Conservation (phyloP, 2,113 vertebrate species). For the Malurus alboscapulatus region DNA sequence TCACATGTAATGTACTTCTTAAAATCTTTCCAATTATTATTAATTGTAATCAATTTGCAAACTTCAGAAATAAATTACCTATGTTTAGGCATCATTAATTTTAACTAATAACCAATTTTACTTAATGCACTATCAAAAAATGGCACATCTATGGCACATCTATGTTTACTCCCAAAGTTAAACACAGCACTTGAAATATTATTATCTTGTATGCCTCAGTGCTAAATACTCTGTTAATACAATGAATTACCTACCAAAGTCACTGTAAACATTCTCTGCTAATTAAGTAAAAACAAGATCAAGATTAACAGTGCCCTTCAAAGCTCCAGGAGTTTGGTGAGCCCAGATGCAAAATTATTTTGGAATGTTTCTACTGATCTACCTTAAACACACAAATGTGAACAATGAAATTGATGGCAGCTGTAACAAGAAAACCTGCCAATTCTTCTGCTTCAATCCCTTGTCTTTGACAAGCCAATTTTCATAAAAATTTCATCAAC, state of each 20-base stretch:
- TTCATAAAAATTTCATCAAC: neutral
- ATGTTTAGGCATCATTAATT: neutral
- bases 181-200: neutral
- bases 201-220: neutral
- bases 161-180: neutral
- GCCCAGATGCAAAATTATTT: neutral
- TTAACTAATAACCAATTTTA: slow-evolving; percentile 33
- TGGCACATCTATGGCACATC: neutral
- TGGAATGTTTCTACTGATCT: neutral
- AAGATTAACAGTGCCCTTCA: neutral
- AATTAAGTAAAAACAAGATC: slow-evolving; percentile 6
- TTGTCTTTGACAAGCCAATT: neutral
- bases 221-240: neutral
- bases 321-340: neutral
- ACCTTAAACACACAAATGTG: neutral
- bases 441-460: neutral
- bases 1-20: neutral
- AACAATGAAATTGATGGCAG: neutral
- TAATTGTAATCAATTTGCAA: slow-evolving; percentile 28
- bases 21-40: slow-evolving; percentile 8
- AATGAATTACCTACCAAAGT: neutral
- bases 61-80: slow-evolving; percentile 20
- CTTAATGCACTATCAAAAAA: neutral
- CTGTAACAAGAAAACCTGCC: neutral
- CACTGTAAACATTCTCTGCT: neutral